A percentile compares a stretch with the other conserved stretches of the same genome.
Conservation (phyloP, 2,888 invertebrate genomes). For the Dryobota labecula region DNA sequence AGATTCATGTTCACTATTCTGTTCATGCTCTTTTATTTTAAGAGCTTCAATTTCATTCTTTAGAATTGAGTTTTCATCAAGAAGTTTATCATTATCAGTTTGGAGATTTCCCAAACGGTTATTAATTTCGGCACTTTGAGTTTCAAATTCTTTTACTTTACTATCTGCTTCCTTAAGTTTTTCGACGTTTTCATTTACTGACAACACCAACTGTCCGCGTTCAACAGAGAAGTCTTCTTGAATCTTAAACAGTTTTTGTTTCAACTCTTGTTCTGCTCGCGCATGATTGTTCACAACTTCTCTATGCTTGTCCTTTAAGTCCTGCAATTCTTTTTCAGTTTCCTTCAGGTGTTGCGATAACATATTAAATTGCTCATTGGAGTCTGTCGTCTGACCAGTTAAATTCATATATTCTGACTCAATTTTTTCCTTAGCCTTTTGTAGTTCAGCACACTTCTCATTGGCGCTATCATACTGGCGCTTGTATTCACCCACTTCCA, state of each 20-base stretch:
- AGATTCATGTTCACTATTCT: slow-evolving; percentile 79
- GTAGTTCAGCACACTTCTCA: slow-evolving; percentile 90
- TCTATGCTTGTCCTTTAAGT: slow-evolving; percentile 86
- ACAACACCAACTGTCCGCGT: slow-evolving; percentile 80
- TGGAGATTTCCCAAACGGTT: slow-evolving; percentile 78
- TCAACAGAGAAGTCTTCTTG: slow-evolving; percentile 84
- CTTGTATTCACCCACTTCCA: slow-evolving; percentile 90
- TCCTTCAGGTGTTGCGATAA: slow-evolving; percentile 90
- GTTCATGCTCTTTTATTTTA: slow-evolving; percentile 82
- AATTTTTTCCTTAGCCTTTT: slow-evolving; percentile 90
- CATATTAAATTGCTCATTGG: slow-evolving; percentile 90
- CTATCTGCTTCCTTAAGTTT: slow-evolving; percentile 80
- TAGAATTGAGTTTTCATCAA: slow-evolving; percentile 85
- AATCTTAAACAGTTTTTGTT: slow-evolving; percentile 85
- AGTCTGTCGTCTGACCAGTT: slow-evolving; percentile 91
- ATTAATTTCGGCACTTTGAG: slow-evolving; percentile 72
- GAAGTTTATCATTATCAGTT: slow-evolving; percentile 79
- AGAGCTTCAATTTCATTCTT: slow-evolving; percentile 84
- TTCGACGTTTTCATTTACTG: slow-evolving; percentile 81
- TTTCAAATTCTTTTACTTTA: slow-evolving; percentile 82
- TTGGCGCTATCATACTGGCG: slow-evolving; percentile 89
- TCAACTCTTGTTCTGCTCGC: slow-evolving; percentile 86
- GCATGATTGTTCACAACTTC: slow-evolving; percentile 85
- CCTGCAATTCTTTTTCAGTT: slow-evolving; percentile 90
- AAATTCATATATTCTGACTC: slow-evolving; percentile 91